Conservation (phyloP, 1,140 invertebrate species). For the Drosophila virilis region DNA sequence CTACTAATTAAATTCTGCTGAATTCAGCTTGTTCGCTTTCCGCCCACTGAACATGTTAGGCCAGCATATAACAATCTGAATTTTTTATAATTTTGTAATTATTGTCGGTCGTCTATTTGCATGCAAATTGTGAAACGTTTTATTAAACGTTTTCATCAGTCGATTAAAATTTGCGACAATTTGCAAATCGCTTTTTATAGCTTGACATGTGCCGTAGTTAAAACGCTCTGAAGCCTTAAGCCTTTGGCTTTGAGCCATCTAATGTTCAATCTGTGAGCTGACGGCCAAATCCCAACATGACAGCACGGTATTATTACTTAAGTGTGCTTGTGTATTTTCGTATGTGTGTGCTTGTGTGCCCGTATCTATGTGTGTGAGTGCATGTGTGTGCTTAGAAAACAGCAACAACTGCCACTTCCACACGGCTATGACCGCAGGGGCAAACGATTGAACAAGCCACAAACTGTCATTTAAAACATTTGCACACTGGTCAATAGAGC, state of each 20-base stretch:
- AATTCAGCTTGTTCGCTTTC: not conserved
- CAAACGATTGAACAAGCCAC: conserved; percentile 42
- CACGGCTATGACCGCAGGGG: conserved; percentile 1
- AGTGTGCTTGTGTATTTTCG: conserved; percentile 1
- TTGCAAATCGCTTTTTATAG: conserved; percentile 7
- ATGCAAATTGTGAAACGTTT: not conserved
- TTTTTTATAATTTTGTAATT: conserved; percentile 1
- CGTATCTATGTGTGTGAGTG: not conserved
- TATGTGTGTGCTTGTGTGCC: not conserved
- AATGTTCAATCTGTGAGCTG: conserved; percentile 9
- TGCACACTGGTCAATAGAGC: conserved; percentile 20
- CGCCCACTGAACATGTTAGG: not conserved
- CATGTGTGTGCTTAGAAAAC: not conserved
- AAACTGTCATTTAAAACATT: conserved; percentile 43
- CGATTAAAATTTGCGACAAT: conserved; percentile 6
- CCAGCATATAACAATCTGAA: conserved; percentile 1
- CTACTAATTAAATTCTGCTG: conserved; percentile 46
- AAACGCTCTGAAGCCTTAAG: not conserved
- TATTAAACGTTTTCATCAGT: not conserved
- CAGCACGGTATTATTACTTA: conserved; percentile 11
- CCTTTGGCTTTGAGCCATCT: conserved; percentile 1
- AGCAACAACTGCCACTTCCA: not conserved
- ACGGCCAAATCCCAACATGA: conserved; percentile 5
- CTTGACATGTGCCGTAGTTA: conserved; percentile 1
- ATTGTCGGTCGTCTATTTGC: not conserved